Base-by-base conservation (phyloP, 2,797 vertebrate species). In the Hephaestus fuliginosus region DNA sequence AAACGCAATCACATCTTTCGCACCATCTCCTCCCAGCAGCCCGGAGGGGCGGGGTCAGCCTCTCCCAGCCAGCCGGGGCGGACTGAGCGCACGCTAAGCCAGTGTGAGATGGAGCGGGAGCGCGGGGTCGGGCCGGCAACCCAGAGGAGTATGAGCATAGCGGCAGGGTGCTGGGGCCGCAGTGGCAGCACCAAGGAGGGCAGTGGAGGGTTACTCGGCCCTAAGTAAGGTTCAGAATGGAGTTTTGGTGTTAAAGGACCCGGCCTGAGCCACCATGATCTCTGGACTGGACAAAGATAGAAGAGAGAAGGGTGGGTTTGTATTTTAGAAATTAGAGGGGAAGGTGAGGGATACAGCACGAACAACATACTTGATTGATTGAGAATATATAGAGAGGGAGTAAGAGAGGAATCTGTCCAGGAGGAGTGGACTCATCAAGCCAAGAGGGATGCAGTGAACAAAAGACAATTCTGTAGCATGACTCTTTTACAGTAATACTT, bases 1-100 rank as follows among this genome's bases (percentile, higher is more conserved):
- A 98, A 99, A 83, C 96, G 98, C 84, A 99, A 97, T 86, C 98
- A 99, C 90, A 95, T 99, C 86, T 96, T 99, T 72, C 95, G 98
- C 70, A 98, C 97, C 93, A 98, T 99, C 92, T 98, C 97, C 7
- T 95, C 97, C 0, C 95, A 98, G 92, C 97, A 98, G 91, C 96
- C 97, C 0, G 77, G 89, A 0, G 93, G 6, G 13, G 86, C 85
- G 0, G 91, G 77, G 5, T 87, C 90, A 1, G 44, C 58, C 44
- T 84, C 90, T 0, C 61, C 90, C 8, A 60, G 5, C 60, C 93
- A 86, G 17, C 76, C 84, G 10, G 92, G 85, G 12, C 91, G 95
- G 51, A 93, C 95, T 1, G 98, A 99, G 92, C 96, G 98, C 71
- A 97, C 97, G 2, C 97, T 90, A 84, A 96, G 96, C 91, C 96